phyloP scores from a whole-genome alignment of 2,797 vertebrate genomes.

The Muraenolepis orangiensis region DNA sequence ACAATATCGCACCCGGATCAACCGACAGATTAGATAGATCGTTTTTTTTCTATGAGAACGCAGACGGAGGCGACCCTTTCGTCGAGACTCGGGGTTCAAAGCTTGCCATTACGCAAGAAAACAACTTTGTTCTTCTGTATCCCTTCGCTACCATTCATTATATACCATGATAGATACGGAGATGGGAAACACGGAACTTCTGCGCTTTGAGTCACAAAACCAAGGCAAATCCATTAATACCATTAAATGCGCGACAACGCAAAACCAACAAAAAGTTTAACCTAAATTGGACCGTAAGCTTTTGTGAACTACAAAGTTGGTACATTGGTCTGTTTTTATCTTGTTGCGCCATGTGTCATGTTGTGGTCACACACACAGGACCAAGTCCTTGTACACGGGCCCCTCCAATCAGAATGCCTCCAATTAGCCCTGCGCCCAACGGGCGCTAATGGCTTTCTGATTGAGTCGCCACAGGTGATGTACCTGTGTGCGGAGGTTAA shows the following conservation, averaged over 20 bases:
- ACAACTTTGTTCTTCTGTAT: not conserved
- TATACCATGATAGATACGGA: not conserved
- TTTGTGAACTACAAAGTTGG: not conserved
- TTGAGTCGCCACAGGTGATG: conserved; percentile 69
- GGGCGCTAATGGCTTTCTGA: conserved; percentile 71
- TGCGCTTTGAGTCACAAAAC: not conserved
- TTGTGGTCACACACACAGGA: no score
- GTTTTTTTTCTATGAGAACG: not conserved
- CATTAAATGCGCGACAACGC: not conserved
- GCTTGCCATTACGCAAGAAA: not conserved
- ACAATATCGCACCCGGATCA: not conserved
- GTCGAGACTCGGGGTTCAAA: no score
- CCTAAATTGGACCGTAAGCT: not conserved
- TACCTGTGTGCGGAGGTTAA: conserved; percentile 62
- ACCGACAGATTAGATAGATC: conserved; percentile 4
- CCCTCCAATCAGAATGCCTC: conserved; percentile 43
- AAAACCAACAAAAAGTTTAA: no score
- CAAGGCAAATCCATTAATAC: no score
- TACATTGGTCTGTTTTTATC: conserved; percentile 21
- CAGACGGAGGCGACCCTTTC: not conserved
- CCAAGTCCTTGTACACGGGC: conserved; percentile 47
- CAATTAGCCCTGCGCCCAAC: conserved; percentile 58
- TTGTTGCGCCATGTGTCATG: conserved; percentile 5
- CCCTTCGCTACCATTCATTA: not conserved
- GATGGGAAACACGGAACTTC: not conserved